phyloP scores from a whole-genome alignment of 2,888 invertebrate species.

The Synergus umbraculus region DNA sequence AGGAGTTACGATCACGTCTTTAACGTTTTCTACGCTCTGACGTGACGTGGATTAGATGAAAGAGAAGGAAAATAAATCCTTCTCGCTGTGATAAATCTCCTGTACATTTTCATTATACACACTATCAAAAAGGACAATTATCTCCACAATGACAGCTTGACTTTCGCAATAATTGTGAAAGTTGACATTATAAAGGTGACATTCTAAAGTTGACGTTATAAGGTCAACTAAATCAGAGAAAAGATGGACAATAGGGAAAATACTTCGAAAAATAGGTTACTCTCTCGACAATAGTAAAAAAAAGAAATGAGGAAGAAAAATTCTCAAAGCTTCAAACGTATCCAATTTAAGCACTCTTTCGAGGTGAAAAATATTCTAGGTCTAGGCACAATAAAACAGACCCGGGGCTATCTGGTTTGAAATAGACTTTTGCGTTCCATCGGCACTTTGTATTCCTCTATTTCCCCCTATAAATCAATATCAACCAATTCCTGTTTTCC shows the following conservation, averaged over 20 bases:
- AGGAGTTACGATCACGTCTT: slow-evolving; percentile 18
- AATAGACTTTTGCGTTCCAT: slow-evolving; percentile 39
- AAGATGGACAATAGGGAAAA: too few species aligned
- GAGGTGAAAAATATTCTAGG: not conserved
- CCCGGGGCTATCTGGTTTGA: not conserved
- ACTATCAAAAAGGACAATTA: not conserved
- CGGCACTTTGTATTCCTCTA: slow-evolving; percentile 54
- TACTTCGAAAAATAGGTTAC: too few species aligned
- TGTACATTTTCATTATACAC: not conserved
- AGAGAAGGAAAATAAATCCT: slow-evolving; percentile 8
- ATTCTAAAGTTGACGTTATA: not conserved
- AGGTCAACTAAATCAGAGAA: not conserved
- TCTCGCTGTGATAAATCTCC: not conserved
- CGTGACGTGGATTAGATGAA: slow-evolving; percentile 13
- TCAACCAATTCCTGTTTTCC: slow-evolving; percentile 50
- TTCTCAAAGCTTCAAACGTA: not conserved
- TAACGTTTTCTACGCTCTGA: not conserved
- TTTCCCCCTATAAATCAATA: slow-evolving; percentile 55
- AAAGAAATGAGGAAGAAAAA: not conserved
- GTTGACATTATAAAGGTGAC: not conserved
- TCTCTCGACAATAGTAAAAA: too few species aligned
- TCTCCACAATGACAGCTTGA: not conserved
- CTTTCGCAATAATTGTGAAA: not conserved
- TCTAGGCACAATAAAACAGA: not conserved
- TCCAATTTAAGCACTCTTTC: not conserved